Evolutionary conservation across 2,797 vertebrate genomes (phyloP).

Genomic region (Hippocampus kuda): DNA sequence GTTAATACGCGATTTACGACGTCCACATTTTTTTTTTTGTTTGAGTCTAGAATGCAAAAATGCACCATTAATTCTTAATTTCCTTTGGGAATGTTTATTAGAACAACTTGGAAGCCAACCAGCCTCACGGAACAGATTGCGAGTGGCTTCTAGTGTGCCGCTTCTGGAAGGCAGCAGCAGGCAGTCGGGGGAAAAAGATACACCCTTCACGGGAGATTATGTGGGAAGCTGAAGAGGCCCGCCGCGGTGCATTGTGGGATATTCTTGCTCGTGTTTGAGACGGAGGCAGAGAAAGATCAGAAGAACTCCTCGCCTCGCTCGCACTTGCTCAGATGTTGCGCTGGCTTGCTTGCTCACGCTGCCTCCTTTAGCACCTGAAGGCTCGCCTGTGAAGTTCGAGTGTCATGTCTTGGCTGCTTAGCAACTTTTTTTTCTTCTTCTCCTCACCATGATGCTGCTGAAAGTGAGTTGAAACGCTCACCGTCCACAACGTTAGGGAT

Average conservation of each 20-base stretch:
- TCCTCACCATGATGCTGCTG: not conserved
- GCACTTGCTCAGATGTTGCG: not conserved
- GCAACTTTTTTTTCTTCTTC: not conserved
- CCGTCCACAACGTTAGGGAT: not conserved
- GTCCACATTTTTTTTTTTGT: too few species aligned
- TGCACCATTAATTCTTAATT: not conserved
- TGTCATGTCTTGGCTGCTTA: not conserved
- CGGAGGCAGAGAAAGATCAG: slow-evolving; percentile 5
- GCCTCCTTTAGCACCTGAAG: slow-evolving; percentile 4
- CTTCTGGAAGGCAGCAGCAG: not conserved
- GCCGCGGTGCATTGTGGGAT: slow-evolving; percentile 6
- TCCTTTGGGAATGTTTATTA: not conserved
- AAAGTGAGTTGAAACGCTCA: not conserved
- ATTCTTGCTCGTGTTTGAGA: not conserved
- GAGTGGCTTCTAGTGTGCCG: not conserved
- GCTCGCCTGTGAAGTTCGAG: not conserved
- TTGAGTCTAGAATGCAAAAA: not conserved
- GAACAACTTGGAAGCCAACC: not conserved
- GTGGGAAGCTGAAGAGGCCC: slow-evolving; percentile 2
- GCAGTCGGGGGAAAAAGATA: not conserved
- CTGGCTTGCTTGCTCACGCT: not conserved
- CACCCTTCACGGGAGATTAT: slow-evolving; percentile 3
- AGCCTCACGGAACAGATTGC: not conserved
- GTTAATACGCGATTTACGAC: too few species aligned
- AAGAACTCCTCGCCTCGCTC: not conserved